phyloP scores from a whole-genome alignment of 2,888 invertebrate genomes.

The Barypeithes pellucidus region DNA sequence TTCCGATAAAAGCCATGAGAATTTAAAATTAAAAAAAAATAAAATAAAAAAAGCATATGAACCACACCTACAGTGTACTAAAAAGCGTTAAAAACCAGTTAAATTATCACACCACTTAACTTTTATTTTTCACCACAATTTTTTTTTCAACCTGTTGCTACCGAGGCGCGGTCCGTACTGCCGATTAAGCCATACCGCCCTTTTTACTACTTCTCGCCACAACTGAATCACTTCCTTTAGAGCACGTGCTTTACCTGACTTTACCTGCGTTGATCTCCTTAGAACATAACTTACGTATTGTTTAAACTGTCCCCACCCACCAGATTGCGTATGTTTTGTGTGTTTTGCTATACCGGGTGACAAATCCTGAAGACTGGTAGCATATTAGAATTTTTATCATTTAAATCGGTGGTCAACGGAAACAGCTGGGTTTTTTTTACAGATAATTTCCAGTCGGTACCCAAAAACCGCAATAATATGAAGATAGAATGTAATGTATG shows the following conservation, averaged over 20 bases:
- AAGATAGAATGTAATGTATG: no score
- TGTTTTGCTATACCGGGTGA: conserved; percentile 42
- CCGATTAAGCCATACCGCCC: conserved; percentile 51
- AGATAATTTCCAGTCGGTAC: background rate
- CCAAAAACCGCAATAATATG: no score
- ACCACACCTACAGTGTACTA: background rate
- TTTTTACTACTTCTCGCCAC: conserved; percentile 54
- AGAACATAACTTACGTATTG: conserved; percentile 55
- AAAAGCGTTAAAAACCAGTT: conserved; percentile 25
- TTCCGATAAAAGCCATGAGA: no score
- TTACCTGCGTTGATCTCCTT: conserved; percentile 53
- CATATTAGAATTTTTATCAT: conserved; percentile 8
- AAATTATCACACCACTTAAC: conserved; percentile 41
- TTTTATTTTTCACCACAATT: conserved; percentile 1
- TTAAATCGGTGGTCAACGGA: background rate
- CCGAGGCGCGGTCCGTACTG: conserved; percentile 44
- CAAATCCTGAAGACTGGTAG: conserved; percentile 23
- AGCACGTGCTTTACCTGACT: conserved; percentile 65
- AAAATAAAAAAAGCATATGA: background rate
- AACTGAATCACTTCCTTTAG: conserved; percentile 66
- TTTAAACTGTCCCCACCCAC: conserved; percentile 58
- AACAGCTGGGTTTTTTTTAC: conserved; percentile 1
- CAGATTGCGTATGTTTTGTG: conserved; percentile 39
- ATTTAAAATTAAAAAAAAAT: background rate
- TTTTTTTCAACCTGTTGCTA: conserved; percentile 39